Base-by-base conservation (phyloP, 1,140 invertebrate species). In the Bombus turneri region DNA sequence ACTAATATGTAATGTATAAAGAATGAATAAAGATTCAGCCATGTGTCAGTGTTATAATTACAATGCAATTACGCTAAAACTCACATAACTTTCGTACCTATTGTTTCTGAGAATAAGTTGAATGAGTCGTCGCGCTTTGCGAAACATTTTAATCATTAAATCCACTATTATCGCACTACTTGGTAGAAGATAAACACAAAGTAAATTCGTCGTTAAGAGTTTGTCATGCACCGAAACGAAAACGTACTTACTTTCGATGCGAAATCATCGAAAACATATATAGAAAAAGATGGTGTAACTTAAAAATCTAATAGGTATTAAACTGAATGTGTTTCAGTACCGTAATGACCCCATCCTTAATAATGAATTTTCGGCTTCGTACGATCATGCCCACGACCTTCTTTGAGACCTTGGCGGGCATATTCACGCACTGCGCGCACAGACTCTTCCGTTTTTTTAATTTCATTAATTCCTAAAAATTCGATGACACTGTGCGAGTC, bases 261-360 rank as follows among this genome's bases (percentile, higher is more conserved):
- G 53, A 80, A 79, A 68, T 72, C 34, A 72, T 53, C 47, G 15
- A 53, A 53, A 53, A 53, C 47, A 80, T n/a, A 71, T 73, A 43
- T 31, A 68, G 13, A 74, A 18, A 81, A 81, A 68, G 34, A 74
- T 75, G 28, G 57, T 47, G 41, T 64, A 57, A 81, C 84, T 81
- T 81, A 81, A 85, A 81, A 57, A 75, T 74, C 84, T 85, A 81
- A 75, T 57, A 81, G 37, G 59, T 85, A 85, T 85, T 85, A 85
- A 85, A 85, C 71, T 74, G 79, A 81, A 85, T 85, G 62, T 47
- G 15, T 66, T 85, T 89, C 95, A 96, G 95, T 96, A 97, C 97
- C 93, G 97, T 97, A 91, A 97, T 96, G 85, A 97, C 96, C 89
- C 96, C 96, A 95, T 97, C 97, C 95, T 97, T 97, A 90, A 96